Conservation (phyloP, 1,140 invertebrate species). For the Hormaphis cornu region DNA sequence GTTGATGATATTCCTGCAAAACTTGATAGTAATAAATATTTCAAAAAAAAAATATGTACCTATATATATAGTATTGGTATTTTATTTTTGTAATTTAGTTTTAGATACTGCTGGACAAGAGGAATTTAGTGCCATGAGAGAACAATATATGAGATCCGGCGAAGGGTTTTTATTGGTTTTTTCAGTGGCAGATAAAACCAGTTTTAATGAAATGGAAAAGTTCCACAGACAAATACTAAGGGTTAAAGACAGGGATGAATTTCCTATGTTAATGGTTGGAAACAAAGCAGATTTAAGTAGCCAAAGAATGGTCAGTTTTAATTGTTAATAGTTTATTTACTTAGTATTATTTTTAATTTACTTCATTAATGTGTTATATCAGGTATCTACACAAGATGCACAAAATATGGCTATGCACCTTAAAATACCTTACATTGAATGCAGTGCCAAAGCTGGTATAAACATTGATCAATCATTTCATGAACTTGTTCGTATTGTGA, state of each 20-base stretch:
- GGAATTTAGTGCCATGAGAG: slow-evolving; percentile 94
- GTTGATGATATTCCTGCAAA: slow-evolving; percentile 89
- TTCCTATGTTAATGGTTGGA: slow-evolving; percentile 92
- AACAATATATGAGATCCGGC: slow-evolving; percentile 91
- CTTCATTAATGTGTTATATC: slow-evolving; percentile 36
- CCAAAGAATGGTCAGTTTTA: slow-evolving; percentile 60
- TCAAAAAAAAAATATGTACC: not conserved
- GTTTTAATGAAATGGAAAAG: slow-evolving; percentile 88
- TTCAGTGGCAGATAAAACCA: slow-evolving; percentile 82
- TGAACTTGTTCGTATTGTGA: slow-evolving; percentile 80
- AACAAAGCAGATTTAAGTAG: slow-evolving; percentile 92
- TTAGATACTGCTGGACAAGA: slow-evolving; percentile 96
- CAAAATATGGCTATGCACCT: slow-evolving; percentile 74
- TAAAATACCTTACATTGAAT: slow-evolving; percentile 90
- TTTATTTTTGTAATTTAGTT: slow-evolving; percentile 50
- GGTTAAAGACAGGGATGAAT: slow-evolving; percentile 88
- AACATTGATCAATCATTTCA: slow-evolving; percentile 96
- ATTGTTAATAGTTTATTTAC: not conserved
- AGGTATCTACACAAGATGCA: slow-evolving; percentile 77
- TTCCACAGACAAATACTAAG: slow-evolving; percentile 90
- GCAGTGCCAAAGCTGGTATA: slow-evolving; percentile 87
- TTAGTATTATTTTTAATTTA: slow-evolving; percentile 10
- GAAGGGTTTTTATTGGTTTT: slow-evolving; percentile 93
- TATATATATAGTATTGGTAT: not conserved
- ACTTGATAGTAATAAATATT: slow-evolving; percentile 73